Conservation (phyloP, 1,140 invertebrate genomes). For the Philopotamus ludificatus region DNA sequence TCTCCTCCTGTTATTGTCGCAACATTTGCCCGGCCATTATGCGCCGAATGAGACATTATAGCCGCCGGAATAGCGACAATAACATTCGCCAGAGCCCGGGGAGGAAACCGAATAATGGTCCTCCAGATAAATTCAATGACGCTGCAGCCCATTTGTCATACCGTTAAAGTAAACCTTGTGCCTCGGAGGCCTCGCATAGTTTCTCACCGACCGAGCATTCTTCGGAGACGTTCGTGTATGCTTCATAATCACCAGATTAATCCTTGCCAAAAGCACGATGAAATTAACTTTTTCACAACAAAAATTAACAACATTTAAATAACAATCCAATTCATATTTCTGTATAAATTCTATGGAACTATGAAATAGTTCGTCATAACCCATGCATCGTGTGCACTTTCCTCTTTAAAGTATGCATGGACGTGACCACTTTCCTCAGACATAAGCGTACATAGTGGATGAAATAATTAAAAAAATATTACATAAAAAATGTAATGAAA, state of each 20-base stretch:
- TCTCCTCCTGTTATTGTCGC: background rate
- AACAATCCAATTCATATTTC: too few relatives aligned
- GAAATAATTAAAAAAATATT: too few relatives aligned
- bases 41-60: conserved; percentile 30
- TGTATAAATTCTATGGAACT: too few relatives aligned
- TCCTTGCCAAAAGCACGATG: too few relatives aligned
- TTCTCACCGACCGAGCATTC: background rate
- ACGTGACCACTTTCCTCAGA: too few relatives aligned
- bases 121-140: conserved; percentile 34
- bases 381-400: too few relatives aligned
- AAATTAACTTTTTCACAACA: too few relatives aligned
- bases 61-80: conserved; percentile 23
- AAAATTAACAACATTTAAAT: too few relatives aligned
- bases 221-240: background rate
- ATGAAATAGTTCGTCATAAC: too few relatives aligned
- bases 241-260: background rate
- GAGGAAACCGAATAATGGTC: conserved; percentile 12
- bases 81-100: conserved; percentile 7
- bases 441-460: too few relatives aligned
- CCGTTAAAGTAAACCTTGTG: conserved; percentile 1
- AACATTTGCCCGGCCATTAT: conserved; percentile 8
- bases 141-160: conserved; percentile 37
- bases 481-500: too few relatives aligned
- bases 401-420: too few relatives aligned
- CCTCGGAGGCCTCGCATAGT: conserved; percentile 9